A percentile compares a stretch with the other conserved stretches of the same genome.
Evolutionary conservation across 2,797 vertebrate genomes (phyloP).

Genomic region (Muscicapa striata): DNA sequence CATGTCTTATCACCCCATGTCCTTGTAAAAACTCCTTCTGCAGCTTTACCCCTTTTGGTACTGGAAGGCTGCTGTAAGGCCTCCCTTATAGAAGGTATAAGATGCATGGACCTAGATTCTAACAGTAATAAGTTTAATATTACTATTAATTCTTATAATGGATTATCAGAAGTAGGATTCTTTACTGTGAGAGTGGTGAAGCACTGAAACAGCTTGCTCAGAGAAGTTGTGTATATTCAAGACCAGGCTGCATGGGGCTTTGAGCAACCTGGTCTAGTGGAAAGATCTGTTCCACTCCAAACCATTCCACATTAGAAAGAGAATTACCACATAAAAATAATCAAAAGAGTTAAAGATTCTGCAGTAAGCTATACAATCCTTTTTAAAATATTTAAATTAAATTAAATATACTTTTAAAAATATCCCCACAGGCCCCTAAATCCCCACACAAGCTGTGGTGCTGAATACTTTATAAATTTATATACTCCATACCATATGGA

Average conservation of each 20-base stretch:
- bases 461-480: not conserved
- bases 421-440: not conserved
- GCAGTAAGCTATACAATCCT: not conserved
- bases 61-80: not conserved
- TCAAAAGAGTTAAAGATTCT: not conserved
- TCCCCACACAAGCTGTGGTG: not conserved
- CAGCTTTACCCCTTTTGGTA: not conserved
- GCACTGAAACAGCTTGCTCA: not conserved
- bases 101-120: not conserved
- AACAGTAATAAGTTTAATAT: not conserved
- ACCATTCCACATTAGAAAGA: not conserved
- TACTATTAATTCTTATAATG: not conserved
- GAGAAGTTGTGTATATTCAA: not conserved
- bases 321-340: not conserved
- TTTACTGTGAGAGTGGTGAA: not conserved
- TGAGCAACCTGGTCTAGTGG: not conserved
- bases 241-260: not conserved
- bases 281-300: not conserved
- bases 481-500: not conserved
- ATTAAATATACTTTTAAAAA: not conserved
- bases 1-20: not conserved
- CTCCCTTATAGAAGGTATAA: not conserved
- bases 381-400: not conserved
- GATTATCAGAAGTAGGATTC: not conserved
- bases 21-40: not conserved